Evolutionary conservation across 2,888 invertebrate genomes (phyloP), one percentile per base, ranked within the genome.

Genomic region (Holacanthella duospinosa): DNA sequence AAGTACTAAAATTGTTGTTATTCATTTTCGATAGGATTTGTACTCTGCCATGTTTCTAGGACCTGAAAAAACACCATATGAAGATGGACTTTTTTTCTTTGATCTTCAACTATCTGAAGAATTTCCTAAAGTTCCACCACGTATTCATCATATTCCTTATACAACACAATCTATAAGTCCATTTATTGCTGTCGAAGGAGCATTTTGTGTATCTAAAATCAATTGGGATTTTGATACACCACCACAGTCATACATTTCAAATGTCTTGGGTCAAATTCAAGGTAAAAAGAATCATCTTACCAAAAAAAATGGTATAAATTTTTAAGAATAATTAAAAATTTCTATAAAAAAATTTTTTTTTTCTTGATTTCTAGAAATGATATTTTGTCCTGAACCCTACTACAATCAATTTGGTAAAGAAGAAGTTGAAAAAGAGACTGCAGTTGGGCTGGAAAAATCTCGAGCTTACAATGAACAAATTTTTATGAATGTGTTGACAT

Each of bases 391-490:
- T 53, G 94, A 95, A 79, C 96, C 95, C 0, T 95, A 94, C 78
- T 96, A 90, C 80, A 94, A 94, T 78, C 94, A 95, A 79, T 93
- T 94, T 21, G 94, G 93, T 4, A 95, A 93, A 76, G 93, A 93
- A 76, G n/a, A n/a, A n/a, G 89, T 88, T 74, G 93, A 94, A 77
- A 87, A 86, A 74, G 90, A 89, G 56, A 88, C 89, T 0, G 91
- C 92, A 75, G 88, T 91, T 76, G 94, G 91, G 59, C 83, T 81
- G 48, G 94, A 95, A 77, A 94, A 94, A 80, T 93, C 93, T 1
- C 84, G 93, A 72, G 91, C 93, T 84, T 96, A 96, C 80, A 96
- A 95, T 80, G 95, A 96, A 80, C 89, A 93, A 87, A 94, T 92
- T 16, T 84, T 93, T 1, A 81, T 95, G 43, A 94, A 93, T 77